Evolutionary conservation across 1,140 invertebrate genomes (phyloP).

Genomic region (Eriocheir sinensis): DNA sequence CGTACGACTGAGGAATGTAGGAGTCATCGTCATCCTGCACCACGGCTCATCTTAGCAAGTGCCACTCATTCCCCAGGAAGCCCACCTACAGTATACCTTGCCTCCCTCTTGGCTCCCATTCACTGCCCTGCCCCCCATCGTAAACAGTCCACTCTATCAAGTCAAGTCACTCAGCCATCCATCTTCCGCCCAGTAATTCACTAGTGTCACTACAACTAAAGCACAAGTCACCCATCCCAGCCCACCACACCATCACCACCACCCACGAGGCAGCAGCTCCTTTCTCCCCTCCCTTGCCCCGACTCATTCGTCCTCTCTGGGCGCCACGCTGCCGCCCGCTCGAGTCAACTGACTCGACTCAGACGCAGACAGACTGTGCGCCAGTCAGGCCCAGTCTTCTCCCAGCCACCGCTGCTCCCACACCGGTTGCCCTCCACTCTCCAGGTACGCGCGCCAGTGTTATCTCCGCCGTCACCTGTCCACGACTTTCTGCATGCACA

Average conservation of each 20-base stretch:
- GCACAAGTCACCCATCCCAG: not conserved
- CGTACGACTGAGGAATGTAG: no score
- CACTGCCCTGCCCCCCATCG: not conserved
- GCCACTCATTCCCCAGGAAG: not conserved
- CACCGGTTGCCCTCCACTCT: not conserved
- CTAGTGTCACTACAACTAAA: not conserved
- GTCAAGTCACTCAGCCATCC: not conserved
- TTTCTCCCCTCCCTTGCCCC: not conserved
- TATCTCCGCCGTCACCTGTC: not conserved
- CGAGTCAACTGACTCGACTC: not conserved
- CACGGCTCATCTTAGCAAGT: no score
- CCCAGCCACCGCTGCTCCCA: not conserved
- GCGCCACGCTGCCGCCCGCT: constrained; percentile 16
- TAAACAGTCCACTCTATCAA: not conserved
- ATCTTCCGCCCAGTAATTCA: not conserved
- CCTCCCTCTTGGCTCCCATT: not conserved
- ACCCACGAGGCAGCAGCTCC: not conserved
- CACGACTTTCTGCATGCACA: not conserved
- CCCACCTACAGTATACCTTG: not conserved
- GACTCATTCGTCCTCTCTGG: not conserved
- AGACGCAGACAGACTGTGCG: not conserved
- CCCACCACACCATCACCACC: not conserved
- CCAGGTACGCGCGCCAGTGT: not conserved
- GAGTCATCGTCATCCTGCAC: no score
- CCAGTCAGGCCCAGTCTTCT: not conserved